A percentile compares a stretch with the other conserved stretches of the same genome.
These are phyloP conservation scores for Neopipo cinnamomea DNA, from an alignment of 2,113 vertebrate species.

Conservation along the genomic window DNA sequence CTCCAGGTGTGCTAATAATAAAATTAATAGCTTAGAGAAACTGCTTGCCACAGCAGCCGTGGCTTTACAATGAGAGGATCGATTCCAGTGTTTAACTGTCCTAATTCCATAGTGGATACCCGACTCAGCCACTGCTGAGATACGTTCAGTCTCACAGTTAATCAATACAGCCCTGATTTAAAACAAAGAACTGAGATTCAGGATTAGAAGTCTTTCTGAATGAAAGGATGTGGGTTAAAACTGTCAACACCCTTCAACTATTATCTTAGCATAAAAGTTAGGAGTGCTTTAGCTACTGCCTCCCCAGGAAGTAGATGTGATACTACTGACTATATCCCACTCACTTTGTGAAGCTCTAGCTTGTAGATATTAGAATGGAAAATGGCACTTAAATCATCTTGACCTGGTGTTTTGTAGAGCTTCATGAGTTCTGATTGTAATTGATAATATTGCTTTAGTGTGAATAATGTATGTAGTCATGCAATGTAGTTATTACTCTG, in stretches of 20 bases:
- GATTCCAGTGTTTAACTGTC: constrained; percentile 82
- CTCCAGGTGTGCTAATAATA: constrained; percentile 87
- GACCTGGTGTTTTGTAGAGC: not conserved
- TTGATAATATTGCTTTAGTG: constrained; percentile 25
- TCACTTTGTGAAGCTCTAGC: constrained; percentile 37
- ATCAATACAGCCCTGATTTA: constrained; percentile 80
- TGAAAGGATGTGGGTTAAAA: constrained; percentile 70
- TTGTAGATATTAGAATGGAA: constrained; percentile 1
- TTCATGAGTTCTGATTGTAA: constrained; percentile 16
- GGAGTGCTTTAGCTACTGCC: not conserved
- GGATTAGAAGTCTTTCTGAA: constrained; percentile 75
- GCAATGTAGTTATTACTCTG: not conserved
- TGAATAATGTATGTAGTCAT: not conserved
- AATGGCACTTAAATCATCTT: constrained; percentile 28
- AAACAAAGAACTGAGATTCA: constrained; percentile 72
- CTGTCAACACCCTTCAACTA: constrained; percentile 60
- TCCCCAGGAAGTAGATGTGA: not conserved
- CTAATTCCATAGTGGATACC: constrained; percentile 76
- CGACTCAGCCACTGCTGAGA: constrained; percentile 69
- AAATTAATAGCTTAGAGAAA: constrained; percentile 87
- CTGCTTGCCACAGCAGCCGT: constrained; percentile 78
- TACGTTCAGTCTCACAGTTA: constrained; percentile 61
- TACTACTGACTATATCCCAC: not conserved
- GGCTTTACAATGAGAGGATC: constrained; percentile 69
- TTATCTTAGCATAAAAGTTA: not conserved